phyloP scores from a whole-genome alignment of 2,888 invertebrate species.

The Dolichopus griseipennis region DNA sequence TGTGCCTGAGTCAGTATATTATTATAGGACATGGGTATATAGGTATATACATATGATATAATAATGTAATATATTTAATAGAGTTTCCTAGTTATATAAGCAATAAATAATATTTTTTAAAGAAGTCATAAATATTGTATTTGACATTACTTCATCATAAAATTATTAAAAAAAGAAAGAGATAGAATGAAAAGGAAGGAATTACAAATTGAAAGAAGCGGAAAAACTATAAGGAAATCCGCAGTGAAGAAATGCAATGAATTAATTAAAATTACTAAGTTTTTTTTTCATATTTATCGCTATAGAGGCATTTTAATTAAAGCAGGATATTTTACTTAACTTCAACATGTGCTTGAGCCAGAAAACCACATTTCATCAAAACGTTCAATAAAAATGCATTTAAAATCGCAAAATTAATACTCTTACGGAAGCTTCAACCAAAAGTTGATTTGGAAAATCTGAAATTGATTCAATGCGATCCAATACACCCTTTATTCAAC shows the following conservation, averaged over 20 bases:
- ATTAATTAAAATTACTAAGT: background rate
- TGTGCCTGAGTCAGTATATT: background rate
- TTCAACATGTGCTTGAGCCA: no score
- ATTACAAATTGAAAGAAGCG: no score
- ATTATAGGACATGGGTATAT: background rate
- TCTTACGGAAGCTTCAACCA: no score
- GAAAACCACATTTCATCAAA: no score
- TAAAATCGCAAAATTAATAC: no score
- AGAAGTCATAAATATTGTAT: background rate
- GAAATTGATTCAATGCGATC: no score
- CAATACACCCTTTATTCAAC: no score
- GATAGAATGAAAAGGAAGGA: no score
- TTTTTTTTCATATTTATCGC: background rate
- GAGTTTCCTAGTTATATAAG: background rate
- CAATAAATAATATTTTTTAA: background rate
- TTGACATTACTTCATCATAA: constrained; percentile 1
- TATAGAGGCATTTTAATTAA: no score
- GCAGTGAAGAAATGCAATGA: background rate
- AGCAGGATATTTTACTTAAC: no score
- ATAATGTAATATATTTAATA: background rate
- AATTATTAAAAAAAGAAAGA: background rate
- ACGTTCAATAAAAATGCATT: no score
- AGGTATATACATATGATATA: background rate
- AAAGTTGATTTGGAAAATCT: no score
- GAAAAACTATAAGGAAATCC: background rate